Percentiles rank a stretch among this genome's conserved stretches.
Conservation (phyloP, 2,888 invertebrate species). For the Mesochorus sp. region DNA sequence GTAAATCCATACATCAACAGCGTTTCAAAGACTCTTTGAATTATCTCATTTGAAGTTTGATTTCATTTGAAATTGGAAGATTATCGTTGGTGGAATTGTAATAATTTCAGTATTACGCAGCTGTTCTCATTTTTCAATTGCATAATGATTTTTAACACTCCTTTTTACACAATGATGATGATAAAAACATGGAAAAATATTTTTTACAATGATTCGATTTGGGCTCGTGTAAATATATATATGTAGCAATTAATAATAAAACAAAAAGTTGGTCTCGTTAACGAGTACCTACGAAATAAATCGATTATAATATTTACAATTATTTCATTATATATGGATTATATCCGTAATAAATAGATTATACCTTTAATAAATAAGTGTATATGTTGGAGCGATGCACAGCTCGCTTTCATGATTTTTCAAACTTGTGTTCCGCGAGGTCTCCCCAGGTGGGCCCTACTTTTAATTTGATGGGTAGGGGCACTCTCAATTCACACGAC, state of each 20-base stretch:
- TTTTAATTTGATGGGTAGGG: constrained; percentile 94
- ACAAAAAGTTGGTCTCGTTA: constrained; percentile 9
- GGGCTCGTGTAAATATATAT: constrained; percentile 41
- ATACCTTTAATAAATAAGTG: neutral
- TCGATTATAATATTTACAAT: constrained; percentile 43
- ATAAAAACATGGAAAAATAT: constrained; percentile 4
- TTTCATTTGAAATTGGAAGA: neutral
- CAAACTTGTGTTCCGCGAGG: constrained; percentile 78
- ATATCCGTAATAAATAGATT: neutral
- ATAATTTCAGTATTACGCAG: constrained; percentile 21
- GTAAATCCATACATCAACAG: constrained; percentile 50
- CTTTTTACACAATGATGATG: constrained; percentile 1
- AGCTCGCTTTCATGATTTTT: neutral
- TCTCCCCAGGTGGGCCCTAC: constrained; percentile 92
- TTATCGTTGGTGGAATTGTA: neutral
- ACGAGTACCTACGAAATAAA: constrained; percentile 6
- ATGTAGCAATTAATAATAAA: too few relatives aligned
- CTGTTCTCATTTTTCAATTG: constrained; percentile 12
- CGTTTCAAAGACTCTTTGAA: neutral
- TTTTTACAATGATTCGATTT: constrained; percentile 6
- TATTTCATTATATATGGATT: neutral
- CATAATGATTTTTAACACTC: constrained; percentile 20
- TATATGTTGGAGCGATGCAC: neutral
- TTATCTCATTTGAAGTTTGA: neutral
- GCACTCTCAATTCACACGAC: constrained; percentile 88